These are phyloP conservation scores for Stenichneumon culpator DNA, from an alignment of 2,888 invertebrate genomes.

Conservation along the genomic window DNA sequence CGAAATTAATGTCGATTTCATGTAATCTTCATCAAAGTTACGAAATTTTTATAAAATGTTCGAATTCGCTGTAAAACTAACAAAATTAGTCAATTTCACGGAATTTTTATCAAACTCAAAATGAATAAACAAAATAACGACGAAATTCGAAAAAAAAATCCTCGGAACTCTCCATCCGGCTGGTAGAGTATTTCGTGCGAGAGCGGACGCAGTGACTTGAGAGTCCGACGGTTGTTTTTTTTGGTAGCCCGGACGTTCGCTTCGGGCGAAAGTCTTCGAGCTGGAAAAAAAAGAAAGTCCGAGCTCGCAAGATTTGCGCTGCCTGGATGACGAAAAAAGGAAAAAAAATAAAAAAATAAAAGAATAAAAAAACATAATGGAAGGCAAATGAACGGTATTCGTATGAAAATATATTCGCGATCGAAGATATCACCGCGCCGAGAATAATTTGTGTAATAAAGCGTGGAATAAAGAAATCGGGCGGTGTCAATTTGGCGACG, in stretches of 20 bases:
- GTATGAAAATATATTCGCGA: conserved; percentile 26
- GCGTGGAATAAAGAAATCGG: conserved; percentile 35
- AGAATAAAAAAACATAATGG: not conserved
- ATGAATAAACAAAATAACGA: not conserved
- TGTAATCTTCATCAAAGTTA: too few species aligned
- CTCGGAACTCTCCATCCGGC: not conserved
- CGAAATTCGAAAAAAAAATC: not conserved
- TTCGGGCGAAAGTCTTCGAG: conserved; percentile 67
- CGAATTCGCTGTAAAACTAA: too few species aligned
- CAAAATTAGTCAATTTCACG: too few species aligned
- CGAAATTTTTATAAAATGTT: too few species aligned
- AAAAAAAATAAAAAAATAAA: conserved; percentile 21
- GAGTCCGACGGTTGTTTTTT: conserved; percentile 16
- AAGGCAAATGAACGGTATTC: conserved; percentile 7
- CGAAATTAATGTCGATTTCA: too few species aligned
- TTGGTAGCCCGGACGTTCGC: conserved; percentile 32
- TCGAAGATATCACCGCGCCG: not conserved
- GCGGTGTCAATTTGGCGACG: conserved; percentile 24
- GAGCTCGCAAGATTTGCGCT: not conserved
- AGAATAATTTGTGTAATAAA: not conserved
- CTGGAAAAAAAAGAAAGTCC: conserved; percentile 47
- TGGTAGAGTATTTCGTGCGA: conserved; percentile 7
- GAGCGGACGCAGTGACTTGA: conserved; percentile 1
- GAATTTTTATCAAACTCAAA: not conserved
- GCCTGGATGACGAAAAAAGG: not conserved